phyloP scores from a whole-genome alignment of 92 coral and sea anemone genomes.

The Zoanthus gigantus region DNA sequence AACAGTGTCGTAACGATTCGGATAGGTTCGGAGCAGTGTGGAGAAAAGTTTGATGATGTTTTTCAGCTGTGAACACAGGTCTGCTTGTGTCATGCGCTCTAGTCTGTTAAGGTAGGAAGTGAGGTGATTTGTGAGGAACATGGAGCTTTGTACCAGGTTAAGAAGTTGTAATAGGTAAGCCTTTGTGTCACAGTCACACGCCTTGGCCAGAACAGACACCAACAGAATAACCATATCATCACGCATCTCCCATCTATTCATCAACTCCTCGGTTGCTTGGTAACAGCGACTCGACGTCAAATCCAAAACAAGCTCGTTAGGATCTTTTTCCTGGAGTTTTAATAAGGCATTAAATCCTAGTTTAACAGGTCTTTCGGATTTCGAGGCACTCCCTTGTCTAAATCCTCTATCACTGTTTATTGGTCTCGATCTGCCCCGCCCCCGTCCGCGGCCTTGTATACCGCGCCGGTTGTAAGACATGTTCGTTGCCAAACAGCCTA shows the following conservation, averaged over 20 bases:
- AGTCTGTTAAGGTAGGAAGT: constrained; percentile 73
- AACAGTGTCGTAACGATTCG: constrained; percentile 71
- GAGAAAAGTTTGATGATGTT: constrained; percentile 69
- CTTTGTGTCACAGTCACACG: constrained; percentile 73
- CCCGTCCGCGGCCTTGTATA: neutral
- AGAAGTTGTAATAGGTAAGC: constrained; percentile 64
- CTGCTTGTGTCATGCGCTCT: constrained; percentile 32
- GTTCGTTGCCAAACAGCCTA: neutral
- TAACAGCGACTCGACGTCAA: constrained; percentile 74
- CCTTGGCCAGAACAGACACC: constrained; percentile 73
- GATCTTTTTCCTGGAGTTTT: constrained; percentile 66
- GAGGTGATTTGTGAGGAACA: constrained; percentile 64
- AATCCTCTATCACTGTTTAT: constrained; percentile 41
- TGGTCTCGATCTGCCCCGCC: constrained; percentile 46
- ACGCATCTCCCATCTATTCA: constrained; percentile 54
- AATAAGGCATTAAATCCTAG: constrained; percentile 77
- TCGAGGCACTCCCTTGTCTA: neutral
- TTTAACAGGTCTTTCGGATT: constrained; percentile 37
- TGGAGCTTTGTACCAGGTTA: constrained; percentile 71
- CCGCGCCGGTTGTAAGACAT: neutral
- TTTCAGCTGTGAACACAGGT: constrained; percentile 53
- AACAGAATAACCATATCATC: constrained; percentile 74
- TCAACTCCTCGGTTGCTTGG: constrained; percentile 74
- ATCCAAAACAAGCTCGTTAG: constrained; percentile 82
- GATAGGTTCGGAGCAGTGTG: constrained; percentile 69